Evolutionary conservation across 2,888 invertebrate species (phyloP).

Genomic region (Lydus trimaculatus): DNA sequence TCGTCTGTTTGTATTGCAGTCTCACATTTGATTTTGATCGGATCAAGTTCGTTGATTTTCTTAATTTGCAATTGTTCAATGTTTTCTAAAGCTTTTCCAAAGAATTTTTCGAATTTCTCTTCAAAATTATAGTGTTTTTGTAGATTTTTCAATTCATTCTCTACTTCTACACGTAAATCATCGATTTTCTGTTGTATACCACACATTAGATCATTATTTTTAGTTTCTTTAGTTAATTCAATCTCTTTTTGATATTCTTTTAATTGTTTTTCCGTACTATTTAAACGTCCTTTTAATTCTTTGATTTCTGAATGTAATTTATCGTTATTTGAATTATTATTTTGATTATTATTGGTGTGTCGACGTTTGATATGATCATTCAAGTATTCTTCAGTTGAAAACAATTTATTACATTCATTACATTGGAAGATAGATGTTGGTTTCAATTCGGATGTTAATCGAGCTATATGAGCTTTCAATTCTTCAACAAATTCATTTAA

Average conservation of each 20-base stretch:
- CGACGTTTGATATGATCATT: constrained; percentile 70
- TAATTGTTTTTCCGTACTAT: constrained; percentile 66
- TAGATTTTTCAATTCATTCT: constrained; percentile 59
- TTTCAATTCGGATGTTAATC: constrained; percentile 62
- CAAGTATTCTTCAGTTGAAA: constrained; percentile 70
- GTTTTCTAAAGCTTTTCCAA: constrained; percentile 42
- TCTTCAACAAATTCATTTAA: constrained; percentile 58
- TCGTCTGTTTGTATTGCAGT: constrained; percentile 51
- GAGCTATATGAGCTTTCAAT: constrained; percentile 64
- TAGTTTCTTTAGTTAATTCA: constrained; percentile 6
- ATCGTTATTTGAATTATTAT: constrained; percentile 65
- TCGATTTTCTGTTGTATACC: too few relatives aligned
- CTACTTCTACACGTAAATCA: constrained; percentile 50
- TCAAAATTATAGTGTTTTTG: constrained; percentile 65
- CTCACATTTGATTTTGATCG: constrained; percentile 29
- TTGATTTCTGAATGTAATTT: constrained; percentile 72
- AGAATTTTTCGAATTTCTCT: constrained; percentile 65
- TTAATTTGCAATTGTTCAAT: constrained; percentile 38
- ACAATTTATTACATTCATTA: constrained; percentile 71
- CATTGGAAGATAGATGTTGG: constrained; percentile 63
- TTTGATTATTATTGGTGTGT: constrained; percentile 56
- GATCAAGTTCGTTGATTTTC: constrained; percentile 38
- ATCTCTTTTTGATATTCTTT: constrained; percentile 50
- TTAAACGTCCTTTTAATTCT: constrained; percentile 68
- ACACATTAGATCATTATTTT: constrained; percentile 22